Evolutionary conservation across 2,797 vertebrate species (phyloP), one percentile per base, ranked within the genome.

Genomic region (Heliangelus exortis): DNA sequence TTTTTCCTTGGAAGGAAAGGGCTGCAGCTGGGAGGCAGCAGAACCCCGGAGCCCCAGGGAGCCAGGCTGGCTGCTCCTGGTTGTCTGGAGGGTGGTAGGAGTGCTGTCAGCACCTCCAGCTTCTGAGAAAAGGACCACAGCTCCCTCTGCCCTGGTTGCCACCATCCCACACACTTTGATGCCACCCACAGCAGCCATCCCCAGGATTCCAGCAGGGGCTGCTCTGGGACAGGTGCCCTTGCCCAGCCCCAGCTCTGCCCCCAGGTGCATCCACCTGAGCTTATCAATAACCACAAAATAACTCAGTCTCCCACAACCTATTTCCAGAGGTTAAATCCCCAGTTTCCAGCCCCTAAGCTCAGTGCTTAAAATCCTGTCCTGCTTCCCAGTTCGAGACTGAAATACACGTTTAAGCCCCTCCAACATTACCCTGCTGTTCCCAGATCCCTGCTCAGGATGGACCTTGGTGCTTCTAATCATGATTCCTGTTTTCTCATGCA

Each of bases 241-340:
- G 0, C 54, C 50, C 5, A 36, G 41, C 36, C 61, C 61, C 6
- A 33, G 12, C 50, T 45, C 54, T 47, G 41, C 9, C 41, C 17
- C 29, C 1, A 0, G 11, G 6, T 11, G 14, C 41, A 23, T 67
- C 17, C 9, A 1, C 2, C 43, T 45, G 22, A 29, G 47, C 1
- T 0, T 31, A 34, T 29, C 10, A 2, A 13, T 3, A 21, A 23
- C 25, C 4, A 0, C 58, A 29, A 43, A 41, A 59, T 10, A 39
- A 54, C 45, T n/a, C 62, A 19, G 5, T 5, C 14, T 31, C 62
- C 33, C 48, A 26, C 36, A 22, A 21, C 2, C 0, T 8, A 11
- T 45, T 87, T 39, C 16, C 1, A 2, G 54, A 34, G 31, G 16
- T 6, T 67, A 69, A 89, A 81, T 22, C 48, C 57, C 6, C 2